Conservation (phyloP, 2,113 vertebrate species). For the Peromyscus maniculatus region DNA sequence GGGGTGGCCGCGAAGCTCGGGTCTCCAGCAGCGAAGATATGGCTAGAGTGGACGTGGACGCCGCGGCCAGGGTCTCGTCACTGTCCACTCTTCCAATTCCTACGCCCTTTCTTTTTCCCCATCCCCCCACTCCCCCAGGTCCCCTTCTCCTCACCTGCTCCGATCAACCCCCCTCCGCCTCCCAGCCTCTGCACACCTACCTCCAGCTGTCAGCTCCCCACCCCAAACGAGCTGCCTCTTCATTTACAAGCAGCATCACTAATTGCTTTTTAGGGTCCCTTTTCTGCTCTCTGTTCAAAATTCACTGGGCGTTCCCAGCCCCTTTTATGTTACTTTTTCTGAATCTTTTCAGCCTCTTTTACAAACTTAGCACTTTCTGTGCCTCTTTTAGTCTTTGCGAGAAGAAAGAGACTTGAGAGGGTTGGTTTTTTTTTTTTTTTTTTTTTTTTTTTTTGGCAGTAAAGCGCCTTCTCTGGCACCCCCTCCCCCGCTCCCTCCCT, state of each 20-base stretch:
- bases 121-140: neutral
- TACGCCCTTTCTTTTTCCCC: neutral
- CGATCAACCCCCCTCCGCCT: slow-evolving; percentile 60
- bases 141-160: slow-evolving; percentile 35
- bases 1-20: neutral
- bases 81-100: neutral
- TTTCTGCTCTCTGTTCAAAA: slow-evolving; percentile 91
- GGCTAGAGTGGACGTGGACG: neutral
- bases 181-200: slow-evolving; percentile 77
- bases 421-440: slow-evolving; percentile 59
- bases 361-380: slow-evolving; percentile 86
- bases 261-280: slow-evolving; percentile 91
- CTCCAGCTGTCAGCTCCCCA: slow-evolving; percentile 81
- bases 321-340: slow-evolving; percentile 89
- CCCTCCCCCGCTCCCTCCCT: slow-evolving; percentile 71
- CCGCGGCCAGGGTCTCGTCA: fast-evolving
- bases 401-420: slow-evolving; percentile 83
- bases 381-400: slow-evolving; percentile 85
- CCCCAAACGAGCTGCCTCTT: slow-evolving; percentile 85
- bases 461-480: slow-evolving; percentile 78
- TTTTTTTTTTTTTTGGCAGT: slow-evolving; percentile 72
- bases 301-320: slow-evolving; percentile 89
- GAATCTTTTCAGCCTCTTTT: slow-evolving; percentile 90
- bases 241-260: slow-evolving; percentile 90
- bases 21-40: neutral